phyloP scores from a whole-genome alignment of 2,113 vertebrate genomes.

The Chaenocephalus aceratus region DNA sequence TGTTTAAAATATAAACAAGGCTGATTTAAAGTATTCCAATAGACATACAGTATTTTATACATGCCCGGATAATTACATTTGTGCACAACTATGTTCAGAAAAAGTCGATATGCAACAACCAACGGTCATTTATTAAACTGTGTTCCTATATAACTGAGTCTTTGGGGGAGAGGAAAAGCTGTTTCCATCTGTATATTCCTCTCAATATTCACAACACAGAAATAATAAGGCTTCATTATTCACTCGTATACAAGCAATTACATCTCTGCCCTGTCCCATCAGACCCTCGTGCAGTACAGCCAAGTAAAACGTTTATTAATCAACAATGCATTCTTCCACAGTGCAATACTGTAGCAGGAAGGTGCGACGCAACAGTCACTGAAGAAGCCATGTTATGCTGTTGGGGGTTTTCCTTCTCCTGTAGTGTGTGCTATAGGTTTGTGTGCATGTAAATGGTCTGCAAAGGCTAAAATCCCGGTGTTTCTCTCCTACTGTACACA shows the following conservation, averaged over 20 bases:
- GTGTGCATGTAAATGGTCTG: no score
- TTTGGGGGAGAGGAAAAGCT: slow-evolving; percentile 21
- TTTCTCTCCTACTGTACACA: no score
- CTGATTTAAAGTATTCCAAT: slow-evolving; percentile 15
- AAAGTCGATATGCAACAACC: slow-evolving; percentile 38
- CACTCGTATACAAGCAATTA: slow-evolving; percentile 47
- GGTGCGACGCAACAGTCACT: background rate
- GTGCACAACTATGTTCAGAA: slow-evolving; percentile 6
- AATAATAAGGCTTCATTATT: slow-evolving; percentile 62
- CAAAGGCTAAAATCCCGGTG: no score
- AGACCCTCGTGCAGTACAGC: slow-evolving; percentile 22
- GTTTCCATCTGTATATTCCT: slow-evolving; percentile 33
- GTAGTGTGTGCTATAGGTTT: no score
- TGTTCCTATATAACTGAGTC: slow-evolving; percentile 35
- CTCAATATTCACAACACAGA: slow-evolving; percentile 56
- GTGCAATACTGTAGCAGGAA: background rate
- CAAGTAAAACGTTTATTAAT: slow-evolving; percentile 26
- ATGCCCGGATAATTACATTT: slow-evolving; percentile 1
- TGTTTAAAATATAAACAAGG: slow-evolving; percentile 15
- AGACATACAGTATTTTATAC: background rate
- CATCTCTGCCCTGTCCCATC: slow-evolving; percentile 23
- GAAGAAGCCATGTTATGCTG: background rate
- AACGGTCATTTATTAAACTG: slow-evolving; percentile 30
- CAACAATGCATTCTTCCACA: slow-evolving; percentile 17
- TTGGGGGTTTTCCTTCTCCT: no score